Conservation (phyloP, 37 sponge, comb jelly and placozoan species). For the Petrosia ficiformis region DNA sequence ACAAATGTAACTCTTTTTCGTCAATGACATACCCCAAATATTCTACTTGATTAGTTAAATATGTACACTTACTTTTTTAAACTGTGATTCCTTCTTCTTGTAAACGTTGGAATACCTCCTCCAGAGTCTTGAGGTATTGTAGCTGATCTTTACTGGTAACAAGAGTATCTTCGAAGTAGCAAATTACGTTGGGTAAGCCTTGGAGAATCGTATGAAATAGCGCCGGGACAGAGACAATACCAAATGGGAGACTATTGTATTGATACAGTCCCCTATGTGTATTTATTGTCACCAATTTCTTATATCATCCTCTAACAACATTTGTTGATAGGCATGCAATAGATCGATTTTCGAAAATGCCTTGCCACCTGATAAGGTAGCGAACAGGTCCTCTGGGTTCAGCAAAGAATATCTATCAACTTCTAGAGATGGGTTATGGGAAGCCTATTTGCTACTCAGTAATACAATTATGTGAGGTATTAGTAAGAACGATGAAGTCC, state of each 20-base stretch:
- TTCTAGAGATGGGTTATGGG: no score
- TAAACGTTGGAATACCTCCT: background rate
- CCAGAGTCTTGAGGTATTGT: background rate
- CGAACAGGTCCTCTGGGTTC: no score
- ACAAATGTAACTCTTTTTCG: background rate
- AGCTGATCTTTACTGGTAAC: background rate
- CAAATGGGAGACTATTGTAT: background rate
- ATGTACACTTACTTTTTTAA: background rate
- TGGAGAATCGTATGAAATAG: background rate
- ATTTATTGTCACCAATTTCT: background rate
- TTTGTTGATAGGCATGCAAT: background rate
- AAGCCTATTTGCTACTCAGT: no score
- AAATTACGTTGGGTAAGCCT: background rate
- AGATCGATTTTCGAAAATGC: background rate
- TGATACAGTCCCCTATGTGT: background rate
- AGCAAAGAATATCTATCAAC: no score
- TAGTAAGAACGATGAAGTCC: no score
- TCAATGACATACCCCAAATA: background rate
- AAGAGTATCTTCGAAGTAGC: background rate
- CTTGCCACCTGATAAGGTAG: background rate
- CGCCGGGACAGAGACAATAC: background rate
- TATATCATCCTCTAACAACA: background rate
- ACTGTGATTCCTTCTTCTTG: background rate
- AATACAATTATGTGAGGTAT: no score
- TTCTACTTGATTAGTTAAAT: background rate